A percentile compares a stretch with the other conserved stretches of the same genome.
Conservation (phyloP, 2,113 vertebrate genomes). For the Podilymbus podiceps region DNA sequence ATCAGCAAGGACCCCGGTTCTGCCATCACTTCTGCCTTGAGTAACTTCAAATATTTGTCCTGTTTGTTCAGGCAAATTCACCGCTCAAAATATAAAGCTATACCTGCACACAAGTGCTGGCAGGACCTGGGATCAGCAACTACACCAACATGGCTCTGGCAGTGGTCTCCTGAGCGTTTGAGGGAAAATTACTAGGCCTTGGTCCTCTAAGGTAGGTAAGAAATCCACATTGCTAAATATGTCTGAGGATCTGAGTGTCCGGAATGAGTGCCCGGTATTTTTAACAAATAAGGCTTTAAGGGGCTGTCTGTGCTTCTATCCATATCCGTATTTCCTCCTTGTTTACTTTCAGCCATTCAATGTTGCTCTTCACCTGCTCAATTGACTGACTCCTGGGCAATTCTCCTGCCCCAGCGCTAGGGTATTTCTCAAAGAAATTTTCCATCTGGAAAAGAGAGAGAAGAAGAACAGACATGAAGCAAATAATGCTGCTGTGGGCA, state of each 20-base stretch:
- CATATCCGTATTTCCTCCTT: constrained; percentile 75
- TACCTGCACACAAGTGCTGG: background rate
- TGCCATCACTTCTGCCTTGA: background rate
- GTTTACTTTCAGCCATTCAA: constrained; percentile 84
- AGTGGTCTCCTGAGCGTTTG: background rate
- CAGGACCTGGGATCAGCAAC: background rate
- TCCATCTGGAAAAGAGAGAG: constrained; percentile 81
- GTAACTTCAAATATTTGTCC: background rate
- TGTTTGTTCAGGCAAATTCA: background rate
- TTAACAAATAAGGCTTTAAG: background rate
- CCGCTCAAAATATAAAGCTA: background rate
- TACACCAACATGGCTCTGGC: background rate
- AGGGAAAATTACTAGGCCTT: background rate
- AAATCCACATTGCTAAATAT: background rate
- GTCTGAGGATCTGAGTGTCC: background rate
- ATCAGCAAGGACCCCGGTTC: background rate
- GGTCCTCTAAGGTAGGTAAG: background rate
- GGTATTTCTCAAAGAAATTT: constrained; percentile 86
- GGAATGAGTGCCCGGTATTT: background rate
- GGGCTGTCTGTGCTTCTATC: constrained; percentile 26
- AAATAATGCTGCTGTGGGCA: background rate
- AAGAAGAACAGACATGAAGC: background rate
- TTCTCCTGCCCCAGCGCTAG: constrained; percentile 89
- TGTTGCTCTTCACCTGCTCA: constrained; percentile 90
- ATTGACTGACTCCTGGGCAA: constrained; percentile 83